Evolutionary conservation across 2,888 invertebrate species (phyloP).

Genomic region (Cremastinae sp.): DNA sequence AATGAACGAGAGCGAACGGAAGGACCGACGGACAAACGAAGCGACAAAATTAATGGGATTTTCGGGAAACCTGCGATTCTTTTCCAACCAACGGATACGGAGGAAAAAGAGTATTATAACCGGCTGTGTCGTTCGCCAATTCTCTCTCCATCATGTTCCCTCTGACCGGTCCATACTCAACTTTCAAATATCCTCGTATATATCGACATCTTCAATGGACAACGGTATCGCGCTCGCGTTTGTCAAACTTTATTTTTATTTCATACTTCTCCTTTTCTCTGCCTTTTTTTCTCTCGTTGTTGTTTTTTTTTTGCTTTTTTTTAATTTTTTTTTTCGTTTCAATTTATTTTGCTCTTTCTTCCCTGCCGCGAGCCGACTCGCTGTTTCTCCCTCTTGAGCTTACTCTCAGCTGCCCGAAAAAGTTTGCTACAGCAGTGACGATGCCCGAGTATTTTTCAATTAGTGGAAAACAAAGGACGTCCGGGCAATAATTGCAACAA

Average conservation of each 20-base stretch:
- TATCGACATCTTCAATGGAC: slow-evolving; percentile 60
- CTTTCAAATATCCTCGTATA: slow-evolving; percentile 47
- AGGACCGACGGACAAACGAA: slow-evolving; percentile 55
- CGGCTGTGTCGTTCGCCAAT: slow-evolving; percentile 20
- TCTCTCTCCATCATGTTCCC: slow-evolving; percentile 32
- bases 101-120: slow-evolving; percentile 19
- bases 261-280: slow-evolving; percentile 12
- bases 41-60: slow-evolving; percentile 62
- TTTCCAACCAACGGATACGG: slow-evolving; percentile 21
- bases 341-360: slow-evolving; percentile 29
- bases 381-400: slow-evolving; percentile 8
- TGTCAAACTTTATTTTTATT: slow-evolving; percentile 5
- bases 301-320: slow-evolving; percentile 16
- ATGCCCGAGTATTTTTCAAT: slow-evolving; percentile 72
- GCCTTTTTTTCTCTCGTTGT: too few relatives aligned
- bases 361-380: slow-evolving; percentile 34
- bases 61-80: slow-evolving; percentile 49
- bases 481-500: slow-evolving; percentile 73
- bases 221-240: slow-evolving; percentile 43
- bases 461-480: slow-evolving; percentile 71
- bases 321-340: background rate
- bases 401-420: slow-evolving; percentile 49
- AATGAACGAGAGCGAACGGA: slow-evolving; percentile 38
- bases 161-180: slow-evolving; percentile 36
- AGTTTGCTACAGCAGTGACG: slow-evolving; percentile 58